Evolutionary conservation across 1,140 invertebrate genomes (phyloP).

Genomic region (Drosophila erecta): DNA sequence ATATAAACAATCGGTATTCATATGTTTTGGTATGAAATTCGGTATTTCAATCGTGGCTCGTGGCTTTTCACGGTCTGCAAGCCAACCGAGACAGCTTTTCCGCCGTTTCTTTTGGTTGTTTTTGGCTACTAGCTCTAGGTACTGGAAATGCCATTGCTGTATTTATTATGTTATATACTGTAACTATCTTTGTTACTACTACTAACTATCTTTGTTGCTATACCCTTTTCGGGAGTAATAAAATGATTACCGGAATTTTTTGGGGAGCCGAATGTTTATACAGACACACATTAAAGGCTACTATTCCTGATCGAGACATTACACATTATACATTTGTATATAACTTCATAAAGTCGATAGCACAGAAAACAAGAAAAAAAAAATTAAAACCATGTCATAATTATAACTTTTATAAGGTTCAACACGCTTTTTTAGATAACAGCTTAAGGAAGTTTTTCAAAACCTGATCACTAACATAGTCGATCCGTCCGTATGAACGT

Average conservation of each 20-base stretch:
- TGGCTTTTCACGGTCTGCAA: conserved; percentile 81
- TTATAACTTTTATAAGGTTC: too few relatives aligned
- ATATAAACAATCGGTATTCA: conserved; percentile 76
- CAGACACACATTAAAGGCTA: neutral
- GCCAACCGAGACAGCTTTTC: conserved; percentile 80
- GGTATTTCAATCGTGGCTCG: conserved; percentile 83
- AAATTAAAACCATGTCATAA: too few relatives aligned
- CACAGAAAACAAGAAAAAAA: too few relatives aligned
- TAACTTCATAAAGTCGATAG: too few relatives aligned
- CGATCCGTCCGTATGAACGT: too few relatives aligned
- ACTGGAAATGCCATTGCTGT: conserved; percentile 37
- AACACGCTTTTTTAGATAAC: too few relatives aligned
- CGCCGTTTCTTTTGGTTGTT: conserved; percentile 76
- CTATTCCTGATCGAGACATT: neutral
- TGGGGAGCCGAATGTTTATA: neutral
- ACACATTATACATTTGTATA: neutral
- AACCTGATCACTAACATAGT: too few relatives aligned
- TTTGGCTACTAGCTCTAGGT: conserved; percentile 55
- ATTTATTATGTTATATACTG: conserved; percentile 32
- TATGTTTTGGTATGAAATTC: conserved; percentile 81
- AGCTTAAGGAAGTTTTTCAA: too few relatives aligned
- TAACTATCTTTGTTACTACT: conserved; percentile 6
- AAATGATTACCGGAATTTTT: neutral
- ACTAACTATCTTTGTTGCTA: conserved; percentile 6
- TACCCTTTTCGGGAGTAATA: conserved; percentile 6